Base-by-base conservation (phyloP, 2,797 vertebrate genomes). In the Tympanoctomys barrerae region DNA sequence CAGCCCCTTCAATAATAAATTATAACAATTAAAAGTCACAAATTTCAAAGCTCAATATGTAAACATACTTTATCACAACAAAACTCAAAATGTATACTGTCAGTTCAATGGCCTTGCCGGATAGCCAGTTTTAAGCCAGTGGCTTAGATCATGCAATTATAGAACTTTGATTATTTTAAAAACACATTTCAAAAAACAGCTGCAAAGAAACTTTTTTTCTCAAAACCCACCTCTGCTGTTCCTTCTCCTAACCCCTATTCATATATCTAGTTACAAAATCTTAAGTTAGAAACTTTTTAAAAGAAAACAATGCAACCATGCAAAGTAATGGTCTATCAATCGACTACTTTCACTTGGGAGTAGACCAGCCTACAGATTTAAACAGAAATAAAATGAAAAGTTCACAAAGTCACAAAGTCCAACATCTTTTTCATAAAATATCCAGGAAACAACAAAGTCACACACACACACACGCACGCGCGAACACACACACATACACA, bases 1-100 rank as follows among this genome's bases (percentile, higher is more conserved):
- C n/a, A n/a, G n/a, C n/a, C n/a, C n/a, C n/a, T 97, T 97, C 96
- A 97, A 0, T 82, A 97, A 96, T 70, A 93, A 97, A 97, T 97
- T 95, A 96, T 97, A 98, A 97, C 94, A 98, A 98, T 95, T 96
- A 97, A 96, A 98, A 98, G 83, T 84, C 90, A 95, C 16, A 22
- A 18, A 96, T 97, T 97, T 97, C 97, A 96, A 97, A 98, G 92
- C 83, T 95, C 89, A 4, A 0, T 11, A 87, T 95, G 92, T 96
- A 98, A 98, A 96, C 84, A 97, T 89, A 89, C 66, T 93, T 14
- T 83, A 96, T 22, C 61, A 97, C 97, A 98, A 97, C 81, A 39
- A 96, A 98, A 96, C 39, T 90, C 97, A 97, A 75, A 97, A 95
- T 83, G 84, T 59, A 70, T 75, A 86, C 90, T 54, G 95, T 95